Evolutionary conservation across 2,113 vertebrate species (phyloP).

Genomic region (Zosterops borbonicus): DNA sequence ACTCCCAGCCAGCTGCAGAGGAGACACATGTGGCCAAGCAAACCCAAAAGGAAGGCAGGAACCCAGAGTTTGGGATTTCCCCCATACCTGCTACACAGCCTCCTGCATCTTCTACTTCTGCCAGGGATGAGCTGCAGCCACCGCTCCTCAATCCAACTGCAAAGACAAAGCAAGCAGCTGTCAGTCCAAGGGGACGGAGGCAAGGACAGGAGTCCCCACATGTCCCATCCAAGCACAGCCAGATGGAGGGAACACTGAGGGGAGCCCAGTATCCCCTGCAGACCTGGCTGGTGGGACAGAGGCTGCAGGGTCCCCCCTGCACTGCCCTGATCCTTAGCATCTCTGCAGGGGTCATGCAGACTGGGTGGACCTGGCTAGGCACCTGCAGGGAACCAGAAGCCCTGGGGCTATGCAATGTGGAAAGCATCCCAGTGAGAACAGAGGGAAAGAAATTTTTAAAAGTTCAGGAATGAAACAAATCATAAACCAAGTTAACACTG

Average conservation of each 20-base stretch:
- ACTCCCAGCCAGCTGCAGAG: background rate
- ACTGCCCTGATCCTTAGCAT: background rate
- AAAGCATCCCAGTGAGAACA: background rate
- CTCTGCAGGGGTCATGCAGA: background rate
- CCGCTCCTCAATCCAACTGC: slow-evolving; percentile 21
- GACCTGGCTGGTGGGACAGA: background rate
- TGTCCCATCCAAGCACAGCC: background rate
- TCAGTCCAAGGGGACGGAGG: background rate
- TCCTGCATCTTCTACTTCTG: slow-evolving; percentile 35
- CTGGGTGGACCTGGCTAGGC: background rate
- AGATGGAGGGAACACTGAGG: background rate
- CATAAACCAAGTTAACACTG: background rate
- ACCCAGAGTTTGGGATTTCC: background rate
- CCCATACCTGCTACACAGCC: background rate
- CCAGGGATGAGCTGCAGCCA: background rate
- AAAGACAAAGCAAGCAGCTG: background rate
- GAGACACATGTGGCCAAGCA: fast-evolving
- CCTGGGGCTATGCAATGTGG: fast-evolving
- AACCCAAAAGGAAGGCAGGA: background rate
- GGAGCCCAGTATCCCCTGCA: background rate
- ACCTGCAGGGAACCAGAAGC: background rate
- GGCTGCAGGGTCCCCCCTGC: background rate
- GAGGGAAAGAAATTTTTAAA: background rate
- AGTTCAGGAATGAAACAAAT: background rate
- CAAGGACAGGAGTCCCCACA: background rate